These are phyloP conservation scores for Tyria jacobaeae DNA, from an alignment of 2,888 invertebrate genomes.

Conservation along the genomic window DNA sequence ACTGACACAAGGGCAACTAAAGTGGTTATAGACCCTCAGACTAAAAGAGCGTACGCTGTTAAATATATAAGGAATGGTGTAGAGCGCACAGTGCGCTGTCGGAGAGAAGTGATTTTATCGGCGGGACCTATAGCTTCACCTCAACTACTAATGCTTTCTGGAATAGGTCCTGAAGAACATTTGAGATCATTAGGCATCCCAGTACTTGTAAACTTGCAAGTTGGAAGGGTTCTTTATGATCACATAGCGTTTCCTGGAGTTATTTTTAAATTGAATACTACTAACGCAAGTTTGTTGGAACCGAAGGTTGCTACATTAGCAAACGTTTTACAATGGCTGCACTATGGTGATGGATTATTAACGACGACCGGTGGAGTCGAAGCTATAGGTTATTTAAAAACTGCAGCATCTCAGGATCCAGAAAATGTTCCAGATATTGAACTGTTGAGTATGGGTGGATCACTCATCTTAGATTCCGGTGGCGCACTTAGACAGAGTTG, in stretches of 20 bases:
- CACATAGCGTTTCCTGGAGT: conserved; percentile 86
- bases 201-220: conserved; percentile 87
- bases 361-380: conserved; percentile 89
- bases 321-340: conserved; percentile 78
- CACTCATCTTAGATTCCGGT: conserved; percentile 87
- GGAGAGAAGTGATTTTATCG: conserved; percentile 93
- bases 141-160: conserved; percentile 96
- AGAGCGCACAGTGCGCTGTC: conserved; percentile 85
- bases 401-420: conserved; percentile 82
- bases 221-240: conserved; percentile 89
- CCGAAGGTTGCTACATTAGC: conserved; percentile 75
- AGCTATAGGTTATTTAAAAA: conserved; percentile 88
- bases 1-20: conserved; percentile 76
- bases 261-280: conserved; percentile 75
- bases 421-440: conserved; percentile 89
- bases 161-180: conserved; percentile 87
- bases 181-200: conserved; percentile 87
- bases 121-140: conserved; percentile 96
- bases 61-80: conserved; percentile 87
- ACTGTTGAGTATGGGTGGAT: conserved; percentile 88
- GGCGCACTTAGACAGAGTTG: conserved; percentile 82
- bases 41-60: conserved; percentile 90
- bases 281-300: conserved; percentile 76
- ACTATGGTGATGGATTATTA: conserved; percentile 84
- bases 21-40: conserved; percentile 80